Conservation (phyloP, 2,797 vertebrate species). For the Microctenopoma stevenorrisi region DNA sequence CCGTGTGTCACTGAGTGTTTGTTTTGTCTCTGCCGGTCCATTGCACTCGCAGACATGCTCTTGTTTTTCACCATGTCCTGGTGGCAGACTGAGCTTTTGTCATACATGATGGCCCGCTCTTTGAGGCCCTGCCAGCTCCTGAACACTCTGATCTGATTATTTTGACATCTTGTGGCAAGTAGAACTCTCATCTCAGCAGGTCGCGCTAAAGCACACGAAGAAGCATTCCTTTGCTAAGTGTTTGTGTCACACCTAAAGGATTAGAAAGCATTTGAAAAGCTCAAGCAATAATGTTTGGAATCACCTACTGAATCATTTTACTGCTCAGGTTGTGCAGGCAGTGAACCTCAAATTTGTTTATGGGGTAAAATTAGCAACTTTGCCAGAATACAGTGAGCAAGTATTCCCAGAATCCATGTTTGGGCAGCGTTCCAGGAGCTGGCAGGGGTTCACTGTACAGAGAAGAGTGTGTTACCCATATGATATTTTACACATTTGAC, state of each 20-base stretch:
- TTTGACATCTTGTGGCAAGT: slow-evolving; percentile 78
- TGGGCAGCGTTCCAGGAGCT: slow-evolving; percentile 63
- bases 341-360: slow-evolving; percentile 48
- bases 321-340: slow-evolving; percentile 29
- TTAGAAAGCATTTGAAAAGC: slow-evolving; percentile 74
- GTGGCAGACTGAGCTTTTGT: slow-evolving; percentile 50
- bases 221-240: slow-evolving; percentile 80
- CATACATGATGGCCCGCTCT: slow-evolving; percentile 49
- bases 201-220: slow-evolving; percentile 61
- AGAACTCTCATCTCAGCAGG: slow-evolving; percentile 73
- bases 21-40: slow-evolving; percentile 16
- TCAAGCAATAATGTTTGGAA: slow-evolving; percentile 75
- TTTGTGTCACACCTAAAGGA: slow-evolving; percentile 83
- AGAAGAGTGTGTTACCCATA: slow-evolving; percentile 62
- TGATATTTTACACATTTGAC: slow-evolving; percentile 76
- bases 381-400: slow-evolving; percentile 18
- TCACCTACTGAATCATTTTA: slow-evolving; percentile 66
- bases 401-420: slow-evolving; percentile 12
- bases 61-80: slow-evolving; percentile 41
- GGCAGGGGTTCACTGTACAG: slow-evolving; percentile 65
- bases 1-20: slow-evolving; percentile 16
- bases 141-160: slow-evolving; percentile 75
- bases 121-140: slow-evolving; percentile 69
- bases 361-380: slow-evolving; percentile 49
- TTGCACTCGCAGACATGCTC: slow-evolving; percentile 12